Evolutionary conservation across 1,140 invertebrate species (phyloP), one percentile per base, ranked within the genome.

Genomic region (Microplitis mediator): DNA sequence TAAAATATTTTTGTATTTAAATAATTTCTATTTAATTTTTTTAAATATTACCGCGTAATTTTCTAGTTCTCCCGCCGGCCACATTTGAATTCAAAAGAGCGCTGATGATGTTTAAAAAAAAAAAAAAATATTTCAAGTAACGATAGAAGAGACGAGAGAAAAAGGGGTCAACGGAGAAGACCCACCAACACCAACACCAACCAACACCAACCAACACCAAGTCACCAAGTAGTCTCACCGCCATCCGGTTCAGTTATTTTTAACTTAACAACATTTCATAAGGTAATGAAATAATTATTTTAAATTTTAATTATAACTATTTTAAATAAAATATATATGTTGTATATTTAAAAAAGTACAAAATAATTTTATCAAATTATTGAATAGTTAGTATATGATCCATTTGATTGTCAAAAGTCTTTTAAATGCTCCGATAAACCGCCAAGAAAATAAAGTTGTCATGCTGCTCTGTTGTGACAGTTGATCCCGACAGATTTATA

Each of bases 381-480:
- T 23, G 0, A 45, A 45, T 45, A 45, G 6, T 45, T 8, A 0
- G 0, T 2, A 45, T 9, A 11, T 11, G 6, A 45, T 6, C 5
- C 8, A 11, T 9, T 6, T 45, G 5, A 45, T 3, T 45, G 6
- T 45, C 6, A 11, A 11, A 52, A 51, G 16, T n/a, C 31, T 16
- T 61, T 36, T 45, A 31, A 60, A 50, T 61, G 16, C 3, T 39
- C 23, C 5, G n/a, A 63, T 60, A 68, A 67, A 66, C 36, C 69
- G 68, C 45, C 64, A 71, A 75, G 74, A 67, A 75, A 69, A 58
- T 16, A 31, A 32, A 69, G 62, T 68, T 80, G 78, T 77, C 78
- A 78, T 69, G 36, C 45, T 69, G 31, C 11, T 36, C 23, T 72
- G 70, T 75, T 72, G 52, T 75, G 74, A 75, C 74, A 69, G 74